phyloP scores from a whole-genome alignment of 2,797 vertebrate genomes.

The Urocyon cinereoargenteus region DNA sequence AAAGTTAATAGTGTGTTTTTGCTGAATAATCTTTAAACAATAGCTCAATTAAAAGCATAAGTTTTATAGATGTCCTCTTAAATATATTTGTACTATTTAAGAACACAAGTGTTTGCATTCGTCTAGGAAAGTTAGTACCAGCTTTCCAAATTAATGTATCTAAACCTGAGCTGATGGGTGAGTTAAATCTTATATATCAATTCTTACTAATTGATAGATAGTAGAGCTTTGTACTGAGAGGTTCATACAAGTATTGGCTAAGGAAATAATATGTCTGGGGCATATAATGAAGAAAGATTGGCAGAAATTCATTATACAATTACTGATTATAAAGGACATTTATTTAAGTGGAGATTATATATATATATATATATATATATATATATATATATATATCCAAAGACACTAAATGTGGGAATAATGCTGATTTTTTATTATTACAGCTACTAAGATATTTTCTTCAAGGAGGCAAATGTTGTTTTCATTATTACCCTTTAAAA shows the following conservation, averaged over 20 bases:
- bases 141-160: conserved; percentile 26
- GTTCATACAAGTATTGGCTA: not conserved
- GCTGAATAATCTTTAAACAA: not conserved
- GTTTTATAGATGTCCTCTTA: not conserved
- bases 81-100: not conserved
- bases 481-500: not conserved
- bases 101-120: not conserved
- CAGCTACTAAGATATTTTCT: not conserved
- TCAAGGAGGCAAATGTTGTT: not conserved
- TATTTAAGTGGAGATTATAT: not conserved
- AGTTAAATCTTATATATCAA: not conserved
- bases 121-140: not conserved
- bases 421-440: not conserved
- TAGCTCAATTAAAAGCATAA: not conserved
- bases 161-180: not conserved
- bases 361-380: not conserved
- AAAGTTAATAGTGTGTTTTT: conserved; percentile 27
- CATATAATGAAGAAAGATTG: not conserved
- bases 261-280: not conserved
- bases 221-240: not conserved
- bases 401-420: not conserved
- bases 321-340: not conserved
- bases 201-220: not conserved
- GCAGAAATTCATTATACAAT: not conserved
- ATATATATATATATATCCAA: not conserved